These are phyloP conservation scores for Presbytis comata DNA, from an alignment of 2,797 vertebrate species.

Conservation along the genomic window DNA sequence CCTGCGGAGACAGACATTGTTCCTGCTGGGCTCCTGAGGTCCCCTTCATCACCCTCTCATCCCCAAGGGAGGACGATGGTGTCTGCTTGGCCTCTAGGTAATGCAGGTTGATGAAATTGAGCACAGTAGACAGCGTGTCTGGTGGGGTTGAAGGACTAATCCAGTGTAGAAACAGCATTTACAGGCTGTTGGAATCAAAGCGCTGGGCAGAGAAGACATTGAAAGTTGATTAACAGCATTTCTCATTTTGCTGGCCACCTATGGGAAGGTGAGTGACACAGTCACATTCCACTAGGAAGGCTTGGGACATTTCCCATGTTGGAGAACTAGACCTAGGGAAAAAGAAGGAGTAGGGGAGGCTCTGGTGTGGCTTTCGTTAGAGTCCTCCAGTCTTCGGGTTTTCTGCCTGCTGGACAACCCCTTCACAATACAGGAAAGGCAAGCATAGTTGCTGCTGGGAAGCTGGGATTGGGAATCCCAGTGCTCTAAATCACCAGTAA, in stretches of 20 bases:
- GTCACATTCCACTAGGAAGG: background rate
- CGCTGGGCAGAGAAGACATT: background rate
- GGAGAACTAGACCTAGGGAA: background rate
- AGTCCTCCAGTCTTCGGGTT: background rate
- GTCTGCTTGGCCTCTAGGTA: background rate
- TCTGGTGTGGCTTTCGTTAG: background rate
- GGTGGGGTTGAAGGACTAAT: background rate
- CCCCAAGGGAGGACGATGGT: too few relatives aligned
- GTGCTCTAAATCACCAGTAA: background rate
- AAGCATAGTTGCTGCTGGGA: background rate
- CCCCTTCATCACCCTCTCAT: background rate
- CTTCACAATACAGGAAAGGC: background rate
- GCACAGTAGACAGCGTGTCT: fast-evolving
- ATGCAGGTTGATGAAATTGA: background rate
- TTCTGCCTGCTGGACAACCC: background rate
- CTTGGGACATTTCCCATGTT: background rate
- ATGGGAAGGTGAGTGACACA: background rate
- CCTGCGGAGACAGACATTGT: background rate
- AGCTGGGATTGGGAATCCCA: background rate
- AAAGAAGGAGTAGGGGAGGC: background rate
- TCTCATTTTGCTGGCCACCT: background rate
- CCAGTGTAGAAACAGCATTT: too few relatives aligned
- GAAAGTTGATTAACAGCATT: background rate
- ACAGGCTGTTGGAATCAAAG: background rate
- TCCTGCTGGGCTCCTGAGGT: background rate